These are phyloP conservation scores for Desmophyllum pertusum DNA, from an alignment of 92 coral and sea anemone species.

Conservation along the genomic window DNA sequence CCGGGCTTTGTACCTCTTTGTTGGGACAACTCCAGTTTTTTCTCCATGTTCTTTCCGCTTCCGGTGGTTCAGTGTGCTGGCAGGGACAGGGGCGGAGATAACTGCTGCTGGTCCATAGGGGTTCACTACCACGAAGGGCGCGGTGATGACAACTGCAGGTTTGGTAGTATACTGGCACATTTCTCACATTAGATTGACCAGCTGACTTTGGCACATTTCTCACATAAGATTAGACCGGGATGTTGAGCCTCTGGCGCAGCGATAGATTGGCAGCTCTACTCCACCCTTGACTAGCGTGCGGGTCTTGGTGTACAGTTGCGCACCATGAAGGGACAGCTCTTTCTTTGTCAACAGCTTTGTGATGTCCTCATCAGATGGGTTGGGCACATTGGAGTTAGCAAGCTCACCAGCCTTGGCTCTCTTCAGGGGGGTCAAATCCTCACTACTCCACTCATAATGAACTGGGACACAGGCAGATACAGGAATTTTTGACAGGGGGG, in stretches of 20 bases:
- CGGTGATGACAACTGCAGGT: too few species aligned
- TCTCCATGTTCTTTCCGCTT: constrained; percentile 12
- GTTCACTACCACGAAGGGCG: too few species aligned
- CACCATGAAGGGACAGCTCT: constrained; percentile 59
- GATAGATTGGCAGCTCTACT: constrained; percentile 39
- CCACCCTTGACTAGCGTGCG: not conserved
- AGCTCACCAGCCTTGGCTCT: not conserved
- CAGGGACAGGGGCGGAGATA: constrained; percentile 23
- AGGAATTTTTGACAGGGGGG: too few species aligned
- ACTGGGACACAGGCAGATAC: too few species aligned
- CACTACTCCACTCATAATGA: constrained; percentile 59
- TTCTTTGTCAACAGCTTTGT: constrained; percentile 23
- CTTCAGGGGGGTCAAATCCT: constrained; percentile 46
- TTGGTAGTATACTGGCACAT: too few species aligned
- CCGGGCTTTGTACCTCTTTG: constrained; percentile 23
- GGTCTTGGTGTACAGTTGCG: constrained; percentile 57
- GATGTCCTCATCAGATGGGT: constrained; percentile 48
- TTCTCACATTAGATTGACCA: too few species aligned
- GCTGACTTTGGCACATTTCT: too few species aligned
- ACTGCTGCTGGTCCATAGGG: too few species aligned
- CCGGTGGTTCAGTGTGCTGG: constrained; percentile 16
- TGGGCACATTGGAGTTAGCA: too few species aligned
- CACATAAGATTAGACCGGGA: too few species aligned
- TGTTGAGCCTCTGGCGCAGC: constrained; percentile 68
- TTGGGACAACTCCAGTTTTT: not conserved